Evolutionary conservation across 2,888 invertebrate genomes (phyloP).

Genomic region (Erpobdella octoculata): DNA sequence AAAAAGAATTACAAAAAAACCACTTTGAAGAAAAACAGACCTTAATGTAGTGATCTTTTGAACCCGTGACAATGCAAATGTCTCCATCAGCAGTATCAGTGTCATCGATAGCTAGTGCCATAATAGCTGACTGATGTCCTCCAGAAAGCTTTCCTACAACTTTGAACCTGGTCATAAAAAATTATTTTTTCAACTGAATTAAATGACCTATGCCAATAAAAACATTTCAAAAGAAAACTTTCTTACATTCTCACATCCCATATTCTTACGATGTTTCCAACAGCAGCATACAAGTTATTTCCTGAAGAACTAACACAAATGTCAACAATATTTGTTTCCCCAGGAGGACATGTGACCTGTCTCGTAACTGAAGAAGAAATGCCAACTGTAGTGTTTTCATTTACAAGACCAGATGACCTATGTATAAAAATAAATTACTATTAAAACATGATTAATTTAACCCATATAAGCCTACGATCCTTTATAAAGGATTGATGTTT

Average conservation of each 20-base stretch:
- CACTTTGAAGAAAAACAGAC: conserved; percentile 43
- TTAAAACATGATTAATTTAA: neutral
- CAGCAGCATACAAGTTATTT: conserved; percentile 67
- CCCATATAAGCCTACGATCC: no score
- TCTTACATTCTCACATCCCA: conserved; percentile 68
- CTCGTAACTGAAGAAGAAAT: conserved; percentile 49
- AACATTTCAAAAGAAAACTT: neutral
- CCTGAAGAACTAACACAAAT: conserved; percentile 59
- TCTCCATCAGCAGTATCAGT: conserved; percentile 53
- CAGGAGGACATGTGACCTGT: conserved; percentile 58
- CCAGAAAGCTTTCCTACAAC: conserved; percentile 64
- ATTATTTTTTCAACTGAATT: neutral
- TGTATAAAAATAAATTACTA: conserved; percentile 46
- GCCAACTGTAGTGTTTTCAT: conserved; percentile 43
- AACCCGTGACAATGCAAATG: conserved; percentile 48
- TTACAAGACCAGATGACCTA: conserved; percentile 60
- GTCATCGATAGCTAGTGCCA: conserved; percentile 65
- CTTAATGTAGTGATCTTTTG: conserved; percentile 75
- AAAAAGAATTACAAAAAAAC: neutral
- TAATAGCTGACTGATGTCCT: conserved; percentile 74
- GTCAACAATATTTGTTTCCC: conserved; percentile 65
- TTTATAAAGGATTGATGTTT: no score
- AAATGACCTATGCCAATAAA: neutral
- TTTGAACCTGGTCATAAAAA: conserved; percentile 59
- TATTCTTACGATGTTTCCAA: conserved; percentile 71